Conservation (phyloP, 1,140 invertebrate genomes). For the Chrysomallon squamiferum region DNA sequence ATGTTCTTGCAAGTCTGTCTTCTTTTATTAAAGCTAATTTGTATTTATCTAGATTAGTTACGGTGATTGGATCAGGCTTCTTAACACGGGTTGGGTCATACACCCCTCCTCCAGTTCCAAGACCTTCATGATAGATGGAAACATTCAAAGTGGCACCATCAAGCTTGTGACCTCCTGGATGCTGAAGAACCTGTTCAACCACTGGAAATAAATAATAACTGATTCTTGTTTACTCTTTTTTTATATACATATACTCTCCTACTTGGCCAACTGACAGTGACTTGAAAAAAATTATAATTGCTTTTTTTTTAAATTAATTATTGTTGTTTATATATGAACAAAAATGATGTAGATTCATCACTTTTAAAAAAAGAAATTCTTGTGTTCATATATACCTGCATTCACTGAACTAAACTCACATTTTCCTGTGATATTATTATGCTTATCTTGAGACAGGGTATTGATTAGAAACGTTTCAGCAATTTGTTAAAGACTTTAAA, state of each 20-base stretch:
- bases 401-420: too few species aligned
- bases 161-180: slow-evolving; percentile 16
- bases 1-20: not conserved
- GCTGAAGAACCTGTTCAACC: slow-evolving; percentile 11
- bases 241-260: not conserved
- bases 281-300: too few species aligned
- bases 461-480: too few species aligned
- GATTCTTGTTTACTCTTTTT: not conserved
- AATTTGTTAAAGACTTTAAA: too few species aligned
- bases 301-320: too few species aligned
- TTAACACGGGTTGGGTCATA: slow-evolving; percentile 7
- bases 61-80: not conserved
- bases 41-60: not conserved
- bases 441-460: too few species aligned
- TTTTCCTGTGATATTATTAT: too few species aligned
- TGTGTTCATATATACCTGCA: too few species aligned
- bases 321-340: too few species aligned
- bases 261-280: not conserved
- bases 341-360: too few species aligned
- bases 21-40: slow-evolving; percentile 12
- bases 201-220: slow-evolving; percentile 16
- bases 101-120: slow-evolving; percentile 18
- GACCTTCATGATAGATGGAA: slow-evolving; percentile 26
- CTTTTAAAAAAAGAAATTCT: too few species aligned
- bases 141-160: slow-evolving; percentile 17